Conservation (phyloP, 2,888 invertebrate species). For the Scaptomyza caliginosa region DNA sequence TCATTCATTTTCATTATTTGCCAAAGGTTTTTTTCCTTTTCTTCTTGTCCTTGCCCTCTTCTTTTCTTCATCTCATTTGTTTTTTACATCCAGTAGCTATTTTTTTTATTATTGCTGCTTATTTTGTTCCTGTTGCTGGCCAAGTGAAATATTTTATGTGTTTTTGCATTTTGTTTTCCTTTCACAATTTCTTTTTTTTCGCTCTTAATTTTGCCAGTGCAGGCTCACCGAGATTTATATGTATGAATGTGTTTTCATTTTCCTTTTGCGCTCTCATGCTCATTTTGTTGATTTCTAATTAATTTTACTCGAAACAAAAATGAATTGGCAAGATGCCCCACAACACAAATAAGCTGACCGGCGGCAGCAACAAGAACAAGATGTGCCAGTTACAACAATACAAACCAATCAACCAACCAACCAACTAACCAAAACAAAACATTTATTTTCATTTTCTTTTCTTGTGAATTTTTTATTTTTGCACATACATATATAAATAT, state of each 20-base stretch:
- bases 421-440: neutral
- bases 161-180: conserved; percentile 5
- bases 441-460: conserved; percentile 9
- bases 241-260: conserved; percentile 22
- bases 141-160: conserved; percentile 23
- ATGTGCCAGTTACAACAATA: conserved; percentile 22
- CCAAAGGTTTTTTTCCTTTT: conserved; percentile 11
- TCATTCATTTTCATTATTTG: conserved; percentile 65
- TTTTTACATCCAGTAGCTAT: conserved; percentile 3
- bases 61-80: conserved; percentile 6
- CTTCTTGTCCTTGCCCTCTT: neutral
- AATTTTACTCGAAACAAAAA: conserved; percentile 70
- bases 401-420: conserved; percentile 10
- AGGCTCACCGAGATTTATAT: conserved; percentile 55
- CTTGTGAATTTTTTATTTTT: conserved; percentile 6
- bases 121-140: conserved; percentile 4
- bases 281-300: conserved; percentile 75
- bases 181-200: conserved; percentile 8
- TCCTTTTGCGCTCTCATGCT: conserved; percentile 40
- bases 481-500: conserved; percentile 32
- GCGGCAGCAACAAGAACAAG: conserved; percentile 4
- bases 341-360: conserved; percentile 36
- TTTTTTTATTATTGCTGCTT: conserved; percentile 2
- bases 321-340: conserved; percentile 70
- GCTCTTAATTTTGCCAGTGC: conserved; percentile 28